A percentile compares a stretch with the other conserved stretches of the same genome.
phyloP scores from a whole-genome alignment of 2,888 invertebrate species.

The Nineta flava region DNA sequence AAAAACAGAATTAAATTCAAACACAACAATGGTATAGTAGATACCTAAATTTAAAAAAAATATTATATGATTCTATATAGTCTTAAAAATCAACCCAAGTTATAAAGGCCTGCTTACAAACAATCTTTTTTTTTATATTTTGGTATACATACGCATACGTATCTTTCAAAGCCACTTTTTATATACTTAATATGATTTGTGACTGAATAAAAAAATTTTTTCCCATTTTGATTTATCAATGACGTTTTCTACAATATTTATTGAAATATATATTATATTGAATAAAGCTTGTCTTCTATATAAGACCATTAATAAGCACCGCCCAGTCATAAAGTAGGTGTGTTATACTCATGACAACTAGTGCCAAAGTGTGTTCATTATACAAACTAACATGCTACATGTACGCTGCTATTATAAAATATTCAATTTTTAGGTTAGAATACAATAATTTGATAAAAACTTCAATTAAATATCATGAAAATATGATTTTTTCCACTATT shows the following conservation, averaged over 20 bases:
- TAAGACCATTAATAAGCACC: slow-evolving; percentile 20
- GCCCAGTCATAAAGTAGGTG: slow-evolving; percentile 21
- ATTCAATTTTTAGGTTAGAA: slow-evolving; percentile 6
- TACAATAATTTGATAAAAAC: not conserved
- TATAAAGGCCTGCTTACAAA: no score
- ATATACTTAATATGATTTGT: slow-evolving; percentile 5
- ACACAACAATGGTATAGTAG: no score
- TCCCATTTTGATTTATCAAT: slow-evolving; percentile 8
- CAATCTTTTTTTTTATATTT: no score
- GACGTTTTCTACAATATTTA: slow-evolving; percentile 8
- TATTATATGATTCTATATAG: no score
- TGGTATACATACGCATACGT: no score
- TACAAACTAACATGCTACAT: slow-evolving; percentile 11
- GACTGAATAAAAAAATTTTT: slow-evolving; percentile 5
- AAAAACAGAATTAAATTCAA: no score
- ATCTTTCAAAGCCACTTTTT: no score
- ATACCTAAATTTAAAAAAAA: no score
- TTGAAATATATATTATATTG: slow-evolving; percentile 8
- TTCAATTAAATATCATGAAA: not conserved
- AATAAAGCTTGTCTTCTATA: slow-evolving; percentile 10
- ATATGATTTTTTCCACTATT: not conserved
- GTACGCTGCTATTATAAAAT: not conserved
- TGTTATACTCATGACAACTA: slow-evolving; percentile 23
- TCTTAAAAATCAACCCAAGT: no score
- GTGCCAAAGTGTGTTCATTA: slow-evolving; percentile 21